Conservation (phyloP, 2,113 vertebrate species). For the Pungitius pungitius region DNA sequence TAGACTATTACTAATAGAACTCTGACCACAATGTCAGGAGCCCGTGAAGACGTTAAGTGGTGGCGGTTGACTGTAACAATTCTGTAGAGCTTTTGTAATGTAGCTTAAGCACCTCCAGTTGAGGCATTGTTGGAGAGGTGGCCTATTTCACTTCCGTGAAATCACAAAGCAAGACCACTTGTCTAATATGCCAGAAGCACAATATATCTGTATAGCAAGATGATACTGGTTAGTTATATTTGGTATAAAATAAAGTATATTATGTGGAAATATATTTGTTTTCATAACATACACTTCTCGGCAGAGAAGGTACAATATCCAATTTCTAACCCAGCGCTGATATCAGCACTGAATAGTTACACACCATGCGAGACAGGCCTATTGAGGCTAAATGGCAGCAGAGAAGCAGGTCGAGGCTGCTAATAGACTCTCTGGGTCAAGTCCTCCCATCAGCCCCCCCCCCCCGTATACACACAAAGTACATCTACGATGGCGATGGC, state of each 20-base stretch:
- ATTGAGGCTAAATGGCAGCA: slow-evolving; percentile 4
- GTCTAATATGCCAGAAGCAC: neutral
- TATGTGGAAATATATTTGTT: slow-evolving; percentile 6
- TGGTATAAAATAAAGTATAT: too few species aligned
- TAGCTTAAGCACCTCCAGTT: too few species aligned
- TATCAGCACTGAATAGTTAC: neutral
- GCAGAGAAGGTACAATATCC: neutral
- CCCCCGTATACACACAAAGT: neutral
- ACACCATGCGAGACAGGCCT: neutral
- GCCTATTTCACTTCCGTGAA: neutral
- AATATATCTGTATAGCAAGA: neutral
- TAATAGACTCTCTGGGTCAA: slow-evolving; percentile 17
- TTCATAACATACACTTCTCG: slow-evolving; percentile 17
- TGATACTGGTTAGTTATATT: neutral
- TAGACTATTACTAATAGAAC: slow-evolving; percentile 43
- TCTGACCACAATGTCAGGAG: slow-evolving; percentile 10
- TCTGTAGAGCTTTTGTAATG: slow-evolving; percentile 29
- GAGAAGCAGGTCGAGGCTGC: slow-evolving; percentile 5
- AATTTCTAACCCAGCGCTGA: neutral
- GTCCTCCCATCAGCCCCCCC: slow-evolving; percentile 2
- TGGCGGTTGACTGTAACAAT: slow-evolving; percentile 23
- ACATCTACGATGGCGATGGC: neutral
- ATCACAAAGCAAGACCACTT: neutral
- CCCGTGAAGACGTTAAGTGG: slow-evolving; percentile 24
- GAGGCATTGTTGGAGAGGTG: neutral